Base-by-base conservation (phyloP, 2,797 vertebrate genomes). In the Argyrosomus regius region DNA sequence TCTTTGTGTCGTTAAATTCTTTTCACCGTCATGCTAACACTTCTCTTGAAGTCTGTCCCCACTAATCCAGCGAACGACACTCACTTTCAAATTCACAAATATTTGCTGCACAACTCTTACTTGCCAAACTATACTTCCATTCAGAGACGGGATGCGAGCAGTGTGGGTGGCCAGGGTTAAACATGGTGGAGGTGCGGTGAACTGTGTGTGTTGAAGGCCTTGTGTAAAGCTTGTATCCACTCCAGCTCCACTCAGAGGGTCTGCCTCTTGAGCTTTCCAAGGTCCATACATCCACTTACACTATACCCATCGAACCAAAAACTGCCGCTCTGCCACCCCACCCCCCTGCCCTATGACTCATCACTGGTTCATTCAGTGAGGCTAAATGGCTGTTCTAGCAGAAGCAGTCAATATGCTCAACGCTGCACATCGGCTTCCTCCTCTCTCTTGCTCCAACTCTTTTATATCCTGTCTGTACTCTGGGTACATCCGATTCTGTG, bases 371-470 rank as follows among this genome's bases (percentile, higher is more conserved):
- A 92, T 89, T 92, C 90, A 84, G 67, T 86, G 89, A 87, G 78
- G 80, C 84, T 93, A 88, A 92, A 92, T 91, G 92, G 86, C 85
- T 83, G 83, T 72, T 92, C 82, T 92, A 89, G 88, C 93, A 89
- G 89, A 93, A 92, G 74, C 76, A 60, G 88, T 93, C 91, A 89
- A 90, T 93, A 89, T 91, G 91, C 78, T 91, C 85, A 60, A 65
- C 65, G 26, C 75, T 80, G 58, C 86, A 77, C 71, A 54, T 20
- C n/a, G 63, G 72, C 66, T 73, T 70, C 58, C 43, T 64, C 35
- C 54, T 56, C 68, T 72, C 52, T 78, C 62, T 16, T 20, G 58
- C 59, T 75, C 57, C 54, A 39, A 22, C 63, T 75, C 64, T 48
- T 61, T 53, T 35, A 20, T 28, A 41, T 68, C 48, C 54, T 43